Percentiles rank a stretch among this genome's conserved stretches.
Conservation (phyloP, 53 echinoderm and acorn worm genomes). For the Hippasteria phrygiana region DNA sequence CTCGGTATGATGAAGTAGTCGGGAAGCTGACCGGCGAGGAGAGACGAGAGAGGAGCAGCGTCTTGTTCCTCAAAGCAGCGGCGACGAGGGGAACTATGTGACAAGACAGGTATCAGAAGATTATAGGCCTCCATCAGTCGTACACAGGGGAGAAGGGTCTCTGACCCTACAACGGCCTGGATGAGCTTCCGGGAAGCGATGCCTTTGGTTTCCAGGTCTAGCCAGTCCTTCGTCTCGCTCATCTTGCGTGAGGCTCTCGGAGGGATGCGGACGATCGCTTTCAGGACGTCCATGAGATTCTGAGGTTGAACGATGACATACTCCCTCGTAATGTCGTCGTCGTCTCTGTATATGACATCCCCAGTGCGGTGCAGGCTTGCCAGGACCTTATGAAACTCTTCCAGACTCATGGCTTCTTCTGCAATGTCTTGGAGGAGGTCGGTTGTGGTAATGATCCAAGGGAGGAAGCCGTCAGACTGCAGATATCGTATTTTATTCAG, state of each 20-base stretch:
- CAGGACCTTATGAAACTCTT: constrained; percentile 6
- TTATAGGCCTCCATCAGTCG: constrained; percentile 2
- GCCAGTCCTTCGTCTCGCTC: not conserved
- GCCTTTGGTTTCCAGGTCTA: not conserved
- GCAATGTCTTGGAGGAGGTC: not conserved
- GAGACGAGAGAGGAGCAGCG: not conserved
- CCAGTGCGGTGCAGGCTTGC: constrained; percentile 5
- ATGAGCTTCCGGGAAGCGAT: constrained; percentile 4
- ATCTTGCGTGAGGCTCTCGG: not conserved
- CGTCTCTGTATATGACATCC: constrained; percentile 47
- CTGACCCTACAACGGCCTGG: not conserved
- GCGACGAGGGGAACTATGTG: too few species aligned
- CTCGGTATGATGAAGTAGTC: not conserved
- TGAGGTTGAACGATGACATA: constrained; percentile 40
- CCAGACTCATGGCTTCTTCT: not conserved
- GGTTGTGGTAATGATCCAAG: constrained; percentile 7
- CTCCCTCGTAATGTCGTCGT: constrained; percentile 25
- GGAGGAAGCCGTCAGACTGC: not conserved
- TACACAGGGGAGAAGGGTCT: not conserved
- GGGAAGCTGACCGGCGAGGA: not conserved
- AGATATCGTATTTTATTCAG: not conserved
- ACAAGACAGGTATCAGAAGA: not conserved
- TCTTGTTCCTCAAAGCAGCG: constrained; percentile 12
- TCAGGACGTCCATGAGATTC: constrained; percentile 53
- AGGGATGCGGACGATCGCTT: not conserved